These are phyloP conservation scores for Tyrophagus putrescentiae DNA, from an alignment of 1,140 invertebrate species.

Conservation along the genomic window DNA sequence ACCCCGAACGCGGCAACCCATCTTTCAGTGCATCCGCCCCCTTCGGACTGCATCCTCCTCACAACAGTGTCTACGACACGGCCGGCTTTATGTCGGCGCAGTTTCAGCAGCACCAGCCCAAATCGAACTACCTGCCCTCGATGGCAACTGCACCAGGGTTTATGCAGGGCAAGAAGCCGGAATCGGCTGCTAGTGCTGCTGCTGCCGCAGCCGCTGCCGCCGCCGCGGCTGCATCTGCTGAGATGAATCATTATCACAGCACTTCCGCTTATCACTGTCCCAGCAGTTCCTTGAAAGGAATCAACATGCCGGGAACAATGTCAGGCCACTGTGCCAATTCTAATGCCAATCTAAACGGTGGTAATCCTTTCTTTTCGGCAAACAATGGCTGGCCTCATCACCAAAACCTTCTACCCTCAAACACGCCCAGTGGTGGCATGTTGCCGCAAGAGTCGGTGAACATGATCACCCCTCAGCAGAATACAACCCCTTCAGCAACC, in stretches of 20 bases:
- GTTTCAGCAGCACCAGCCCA: slow-evolving; percentile 7
- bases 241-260: too few species aligned
- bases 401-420: slow-evolving; percentile 8
- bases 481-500: not conserved
- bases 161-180: not conserved
- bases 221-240: too few species aligned
- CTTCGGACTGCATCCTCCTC: slow-evolving; percentile 4
- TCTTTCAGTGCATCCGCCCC: slow-evolving; percentile 13
- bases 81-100: not conserved
- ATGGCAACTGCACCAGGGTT: slow-evolving; percentile 1
- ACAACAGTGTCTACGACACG: slow-evolving; percentile 6
- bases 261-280: too few species aligned
- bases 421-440: slow-evolving; percentile 20
- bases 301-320: too few species aligned
- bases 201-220: too few species aligned
- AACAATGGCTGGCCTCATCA: not conserved
- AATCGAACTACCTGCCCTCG: slow-evolving; percentile 11
- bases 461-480: slow-evolving; percentile 6
- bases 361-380: too few species aligned
- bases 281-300: too few species aligned
- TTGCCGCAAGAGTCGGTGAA: slow-evolving; percentile 25
- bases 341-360: too few species aligned
- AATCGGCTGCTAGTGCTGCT: too few species aligned
- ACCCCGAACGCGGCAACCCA: not conserved
- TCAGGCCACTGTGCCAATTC: too few species aligned